Evolutionary conservation across 2,888 invertebrate genomes (phyloP).

Genomic region (Limulus polyphemus): DNA sequence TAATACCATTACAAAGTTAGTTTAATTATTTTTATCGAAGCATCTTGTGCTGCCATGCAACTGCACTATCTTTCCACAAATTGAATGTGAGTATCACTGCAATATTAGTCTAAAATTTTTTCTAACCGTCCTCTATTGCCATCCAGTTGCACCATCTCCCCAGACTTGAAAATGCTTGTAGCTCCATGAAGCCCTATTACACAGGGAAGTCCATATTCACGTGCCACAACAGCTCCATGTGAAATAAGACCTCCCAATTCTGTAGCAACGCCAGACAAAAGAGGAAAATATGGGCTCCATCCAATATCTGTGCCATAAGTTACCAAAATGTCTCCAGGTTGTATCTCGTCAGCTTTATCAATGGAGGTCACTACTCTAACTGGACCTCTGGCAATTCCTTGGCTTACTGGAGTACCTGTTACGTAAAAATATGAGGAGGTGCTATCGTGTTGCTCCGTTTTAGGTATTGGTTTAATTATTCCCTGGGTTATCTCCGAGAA

Average conservation of each 20-base stretch:
- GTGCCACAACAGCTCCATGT: slow-evolving; percentile 64
- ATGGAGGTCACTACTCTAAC: background rate
- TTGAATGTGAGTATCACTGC: no score
- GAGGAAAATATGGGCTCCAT: slow-evolving; percentile 73
- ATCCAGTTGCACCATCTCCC: slow-evolving; percentile 19
- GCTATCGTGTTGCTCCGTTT: background rate
- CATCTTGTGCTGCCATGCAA: no score
- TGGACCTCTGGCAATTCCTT: background rate
- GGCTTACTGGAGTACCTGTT: slow-evolving; percentile 2
- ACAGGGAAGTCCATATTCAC: slow-evolving; percentile 70
- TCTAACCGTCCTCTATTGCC: slow-evolving; percentile 16
- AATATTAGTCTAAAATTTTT: slow-evolving; percentile 3
- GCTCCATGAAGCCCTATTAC: slow-evolving; percentile 57
- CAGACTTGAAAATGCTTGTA: slow-evolving; percentile 36
- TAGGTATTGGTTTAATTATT: slow-evolving; percentile 16
- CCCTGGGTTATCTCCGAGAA: slow-evolving; percentile 21
- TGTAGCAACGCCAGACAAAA: slow-evolving; percentile 61
- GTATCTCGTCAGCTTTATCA: background rate
- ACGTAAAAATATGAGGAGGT: background rate
- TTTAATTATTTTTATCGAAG: no score
- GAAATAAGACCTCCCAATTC: slow-evolving; percentile 71
- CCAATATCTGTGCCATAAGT: slow-evolving; percentile 66
- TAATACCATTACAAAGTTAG: no score
- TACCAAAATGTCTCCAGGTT: slow-evolving; percentile 56
- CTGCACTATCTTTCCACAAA: no score